Conservation (phyloP, 1,140 invertebrate species). For the Halyomorpha halys region DNA sequence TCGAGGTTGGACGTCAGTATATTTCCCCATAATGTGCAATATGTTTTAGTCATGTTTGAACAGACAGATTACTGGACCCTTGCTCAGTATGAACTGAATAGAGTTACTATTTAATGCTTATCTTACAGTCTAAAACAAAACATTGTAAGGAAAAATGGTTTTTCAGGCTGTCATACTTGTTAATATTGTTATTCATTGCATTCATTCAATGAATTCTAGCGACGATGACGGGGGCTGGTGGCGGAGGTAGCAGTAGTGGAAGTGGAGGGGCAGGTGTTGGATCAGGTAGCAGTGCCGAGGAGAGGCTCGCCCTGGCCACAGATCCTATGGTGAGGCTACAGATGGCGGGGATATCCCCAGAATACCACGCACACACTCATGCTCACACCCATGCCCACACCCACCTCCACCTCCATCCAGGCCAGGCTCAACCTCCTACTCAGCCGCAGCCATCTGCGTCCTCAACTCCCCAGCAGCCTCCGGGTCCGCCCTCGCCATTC, state of each 20-base stretch:
- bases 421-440: slow-evolving; percentile 58
- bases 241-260: slow-evolving; percentile 37
- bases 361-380: slow-evolving; percentile 72
- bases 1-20: too few relatives aligned
- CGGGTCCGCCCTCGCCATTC: slow-evolving; percentile 45
- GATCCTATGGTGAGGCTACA: slow-evolving; percentile 68
- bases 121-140: too few relatives aligned
- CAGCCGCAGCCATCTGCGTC: slow-evolving; percentile 44
- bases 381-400: slow-evolving; percentile 74
- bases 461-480: slow-evolving; percentile 41
- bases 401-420: slow-evolving; percentile 65
- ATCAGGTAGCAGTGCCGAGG: slow-evolving; percentile 32
- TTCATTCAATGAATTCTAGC: too few relatives aligned
- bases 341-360: slow-evolving; percentile 72
- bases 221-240: slow-evolving; percentile 33
- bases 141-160: too few relatives aligned
- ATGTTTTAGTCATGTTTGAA: too few relatives aligned
- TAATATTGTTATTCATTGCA: too few relatives aligned
- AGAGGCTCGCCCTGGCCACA: slow-evolving; percentile 55
- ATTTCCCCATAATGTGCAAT: too few relatives aligned
- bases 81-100: too few relatives aligned
- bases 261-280: slow-evolving; percentile 33
- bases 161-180: too few relatives aligned
- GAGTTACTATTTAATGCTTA: too few relatives aligned
- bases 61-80: too few relatives aligned